Evolutionary conservation across 2,113 vertebrate species (phyloP).

Genomic region (Chamaetylas fuelleborni): DNA sequence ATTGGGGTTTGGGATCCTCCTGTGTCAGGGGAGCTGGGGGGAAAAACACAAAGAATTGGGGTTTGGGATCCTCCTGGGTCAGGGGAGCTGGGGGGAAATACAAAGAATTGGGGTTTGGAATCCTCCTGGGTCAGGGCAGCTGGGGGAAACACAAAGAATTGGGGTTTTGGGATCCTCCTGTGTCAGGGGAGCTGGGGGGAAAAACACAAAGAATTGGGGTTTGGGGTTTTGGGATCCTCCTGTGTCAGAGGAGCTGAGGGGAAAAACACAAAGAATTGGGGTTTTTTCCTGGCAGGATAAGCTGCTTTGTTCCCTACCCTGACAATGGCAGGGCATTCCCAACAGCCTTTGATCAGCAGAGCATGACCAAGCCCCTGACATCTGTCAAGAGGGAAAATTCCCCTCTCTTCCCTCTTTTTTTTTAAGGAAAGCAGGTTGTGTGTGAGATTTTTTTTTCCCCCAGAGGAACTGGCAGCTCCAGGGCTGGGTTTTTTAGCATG

Average conservation of each 20-base stretch:
- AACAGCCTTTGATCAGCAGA: background rate
- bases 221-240: no score
- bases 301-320: slow-evolving; percentile 24
- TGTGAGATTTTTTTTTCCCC: fast-evolving
- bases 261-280: no score
- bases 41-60: no score
- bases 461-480: background rate
- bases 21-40: background rate
- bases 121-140: slow-evolving; percentile 28
- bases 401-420: background rate
- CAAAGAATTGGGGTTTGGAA: background rate
- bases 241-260: background rate
- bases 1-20: slow-evolving; percentile 52
- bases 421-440: background rate
- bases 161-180: slow-evolving; percentile 60
- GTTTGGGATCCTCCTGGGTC: background rate
- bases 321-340: background rate
- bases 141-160: background rate
- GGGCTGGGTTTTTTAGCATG: background rate
- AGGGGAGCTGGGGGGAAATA: no score
- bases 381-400: background rate
- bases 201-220: background rate
- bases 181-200: background rate
- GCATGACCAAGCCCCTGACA: slow-evolving; percentile 15
- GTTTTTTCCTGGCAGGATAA: background rate